Conservation (phyloP, 2,113 vertebrate genomes). For the Cepphus grylle region DNA sequence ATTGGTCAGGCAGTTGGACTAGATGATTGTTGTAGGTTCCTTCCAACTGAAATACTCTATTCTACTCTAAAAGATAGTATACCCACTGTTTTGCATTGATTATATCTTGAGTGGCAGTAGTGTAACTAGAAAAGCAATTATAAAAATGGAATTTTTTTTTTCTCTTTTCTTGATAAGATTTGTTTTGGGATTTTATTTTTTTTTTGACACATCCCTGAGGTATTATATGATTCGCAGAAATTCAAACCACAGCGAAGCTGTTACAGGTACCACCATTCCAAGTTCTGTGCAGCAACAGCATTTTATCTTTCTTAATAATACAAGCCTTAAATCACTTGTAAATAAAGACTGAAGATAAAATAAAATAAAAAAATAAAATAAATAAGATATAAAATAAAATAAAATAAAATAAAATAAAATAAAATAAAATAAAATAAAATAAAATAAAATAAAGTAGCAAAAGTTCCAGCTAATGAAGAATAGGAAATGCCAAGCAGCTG, state of each 20-base stretch:
- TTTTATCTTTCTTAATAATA: not conserved
- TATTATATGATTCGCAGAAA: not conserved
- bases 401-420: not conserved
- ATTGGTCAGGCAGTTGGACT: not conserved
- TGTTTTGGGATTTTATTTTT: not conserved
- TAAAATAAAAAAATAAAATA: not conserved
- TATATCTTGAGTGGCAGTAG: not conserved
- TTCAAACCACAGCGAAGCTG: not conserved
- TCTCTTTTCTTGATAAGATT: not conserved
- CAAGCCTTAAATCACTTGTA: not conserved
- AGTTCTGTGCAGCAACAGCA: not conserved
- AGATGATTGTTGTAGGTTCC: not conserved
- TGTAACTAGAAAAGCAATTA: not conserved
- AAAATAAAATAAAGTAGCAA: not conserved
- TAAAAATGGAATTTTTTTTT: not conserved
- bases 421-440: not conserved
- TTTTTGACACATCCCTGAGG: not conserved
- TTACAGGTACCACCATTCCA: not conserved
- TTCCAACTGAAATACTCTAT: not conserved
- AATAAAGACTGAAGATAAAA: not conserved
- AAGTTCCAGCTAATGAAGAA: not conserved
- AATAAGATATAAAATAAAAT: not conserved
- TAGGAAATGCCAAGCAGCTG: not conserved
- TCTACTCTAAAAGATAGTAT: not conserved
- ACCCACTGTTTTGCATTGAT: not conserved